Percentiles rank a stretch among this genome's conserved stretches.
These are phyloP conservation scores for Paragorgia papillata DNA, from an alignment of 92 coral and sea anemone genomes.

Conservation along the genomic window DNA sequence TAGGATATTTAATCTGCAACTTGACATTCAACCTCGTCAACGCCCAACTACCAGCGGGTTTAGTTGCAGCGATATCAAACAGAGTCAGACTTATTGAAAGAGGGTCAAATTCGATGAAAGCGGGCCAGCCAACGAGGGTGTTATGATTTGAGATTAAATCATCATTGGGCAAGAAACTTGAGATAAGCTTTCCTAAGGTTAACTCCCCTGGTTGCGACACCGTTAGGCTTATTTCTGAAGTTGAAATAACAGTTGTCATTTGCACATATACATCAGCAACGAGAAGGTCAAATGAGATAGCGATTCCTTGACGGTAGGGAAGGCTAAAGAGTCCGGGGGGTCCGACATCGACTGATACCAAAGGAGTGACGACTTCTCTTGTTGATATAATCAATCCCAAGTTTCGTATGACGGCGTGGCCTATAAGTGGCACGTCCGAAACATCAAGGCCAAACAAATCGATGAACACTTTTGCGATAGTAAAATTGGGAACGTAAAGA, in stretches of 20 bases:
- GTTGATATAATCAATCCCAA: slow-evolving; percentile 19
- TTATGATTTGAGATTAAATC: not conserved
- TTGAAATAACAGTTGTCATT: not conserved
- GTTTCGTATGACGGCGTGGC: not conserved
- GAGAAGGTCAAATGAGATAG: slow-evolving; percentile 1
- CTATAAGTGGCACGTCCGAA: slow-evolving; percentile 2
- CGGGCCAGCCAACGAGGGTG: not conserved
- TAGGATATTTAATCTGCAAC: not conserved
- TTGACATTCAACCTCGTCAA: slow-evolving; percentile 8
- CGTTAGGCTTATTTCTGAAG: not conserved
- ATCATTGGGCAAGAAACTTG: not conserved
- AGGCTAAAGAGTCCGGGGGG: not conserved
- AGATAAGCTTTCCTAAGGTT: not conserved
- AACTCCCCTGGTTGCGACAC: slow-evolving; percentile 17
- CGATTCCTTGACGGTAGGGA: slow-evolving; percentile 15
- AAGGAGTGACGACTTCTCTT: slow-evolving; percentile 7
- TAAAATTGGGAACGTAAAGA: not conserved
- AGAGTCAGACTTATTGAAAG: slow-evolving; percentile 3
- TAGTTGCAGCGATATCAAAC: slow-evolving; percentile 3
- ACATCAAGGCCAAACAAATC: slow-evolving; percentile 16
- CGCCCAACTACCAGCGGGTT: not conserved
- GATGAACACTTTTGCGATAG: slow-evolving; percentile 10
- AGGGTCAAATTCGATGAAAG: slow-evolving; percentile 7
- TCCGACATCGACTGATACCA: slow-evolving; percentile 12
- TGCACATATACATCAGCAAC: not conserved